A percentile compares a stretch with the other conserved stretches of the same genome.
These are phyloP conservation scores for Machaerirhynchus nigripectus DNA, from an alignment of 2,113 vertebrate species.

Conservation along the genomic window DNA sequence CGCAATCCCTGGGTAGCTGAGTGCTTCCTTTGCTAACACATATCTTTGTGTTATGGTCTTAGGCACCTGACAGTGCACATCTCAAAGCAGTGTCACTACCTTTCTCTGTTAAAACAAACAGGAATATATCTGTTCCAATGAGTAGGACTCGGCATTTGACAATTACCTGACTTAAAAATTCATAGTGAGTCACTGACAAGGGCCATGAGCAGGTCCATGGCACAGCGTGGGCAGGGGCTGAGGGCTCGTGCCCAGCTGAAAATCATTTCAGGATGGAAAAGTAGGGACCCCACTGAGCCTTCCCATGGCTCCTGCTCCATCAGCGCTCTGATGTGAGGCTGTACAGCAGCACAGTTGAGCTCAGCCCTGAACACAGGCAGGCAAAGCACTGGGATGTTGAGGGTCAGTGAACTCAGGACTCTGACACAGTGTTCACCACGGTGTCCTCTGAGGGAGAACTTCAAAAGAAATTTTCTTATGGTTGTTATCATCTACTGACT, in stretches of 20 bases:
- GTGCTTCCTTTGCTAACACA: background rate
- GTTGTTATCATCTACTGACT: background rate
- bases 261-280: background rate
- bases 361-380: background rate
- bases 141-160: background rate
- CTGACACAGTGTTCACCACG: background rate
- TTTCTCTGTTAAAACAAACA: background rate
- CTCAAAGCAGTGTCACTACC: background rate
- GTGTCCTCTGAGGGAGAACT: background rate
- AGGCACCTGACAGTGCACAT: background rate
- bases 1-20: background rate
- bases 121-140: background rate
- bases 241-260: background rate
- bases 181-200: background rate
- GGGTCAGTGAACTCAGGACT: background rate
- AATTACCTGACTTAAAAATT: background rate
- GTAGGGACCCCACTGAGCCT: background rate
- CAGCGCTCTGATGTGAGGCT: rapidly evolving
- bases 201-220: rapidly evolving
- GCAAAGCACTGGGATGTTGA: rapidly evolving
- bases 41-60: background rate
- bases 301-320: background rate
- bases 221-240: rapidly evolving
- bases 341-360: rapidly evolving
- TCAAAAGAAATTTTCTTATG: background rate